Conservation (phyloP, 2,113 vertebrate species). For the Rhabdomys dilectus region DNA sequence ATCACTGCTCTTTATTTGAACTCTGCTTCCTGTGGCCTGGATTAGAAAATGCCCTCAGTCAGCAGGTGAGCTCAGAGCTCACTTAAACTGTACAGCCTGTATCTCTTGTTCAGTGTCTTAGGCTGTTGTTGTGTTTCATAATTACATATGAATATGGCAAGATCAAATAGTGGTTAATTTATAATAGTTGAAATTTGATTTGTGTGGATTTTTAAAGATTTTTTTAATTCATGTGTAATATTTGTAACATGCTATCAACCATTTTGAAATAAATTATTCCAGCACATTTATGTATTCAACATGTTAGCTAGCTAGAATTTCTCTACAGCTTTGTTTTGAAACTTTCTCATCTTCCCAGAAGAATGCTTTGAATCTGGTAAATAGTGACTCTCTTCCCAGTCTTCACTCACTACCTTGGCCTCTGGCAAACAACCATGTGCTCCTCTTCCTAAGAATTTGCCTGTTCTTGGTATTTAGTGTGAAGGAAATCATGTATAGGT, state of each 20-base stretch:
- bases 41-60: neutral
- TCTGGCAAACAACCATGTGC: neutral
- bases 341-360: neutral
- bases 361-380: neutral
- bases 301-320: neutral
- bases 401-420: neutral
- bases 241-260: neutral
- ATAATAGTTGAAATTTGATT: neutral
- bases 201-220: neutral
- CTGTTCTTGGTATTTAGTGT: neutral
- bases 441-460: neutral
- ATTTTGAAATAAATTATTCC: neutral
- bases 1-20: neutral
- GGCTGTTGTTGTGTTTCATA: neutral
- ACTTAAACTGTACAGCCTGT: neutral
- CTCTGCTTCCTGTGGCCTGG: neutral
- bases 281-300: neutral
- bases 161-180: constrained; percentile 8
- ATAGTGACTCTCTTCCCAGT: too few species aligned
- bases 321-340: neutral
- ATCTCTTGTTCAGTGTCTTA: neutral
- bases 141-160: neutral
- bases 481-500: neutral
- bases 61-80: neutral
- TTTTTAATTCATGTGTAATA: neutral